Percentiles rank a stretch among this genome's conserved stretches.
Evolutionary conservation across 2,888 invertebrate species (phyloP).

Genomic region (Drosophila gaucha): DNA sequence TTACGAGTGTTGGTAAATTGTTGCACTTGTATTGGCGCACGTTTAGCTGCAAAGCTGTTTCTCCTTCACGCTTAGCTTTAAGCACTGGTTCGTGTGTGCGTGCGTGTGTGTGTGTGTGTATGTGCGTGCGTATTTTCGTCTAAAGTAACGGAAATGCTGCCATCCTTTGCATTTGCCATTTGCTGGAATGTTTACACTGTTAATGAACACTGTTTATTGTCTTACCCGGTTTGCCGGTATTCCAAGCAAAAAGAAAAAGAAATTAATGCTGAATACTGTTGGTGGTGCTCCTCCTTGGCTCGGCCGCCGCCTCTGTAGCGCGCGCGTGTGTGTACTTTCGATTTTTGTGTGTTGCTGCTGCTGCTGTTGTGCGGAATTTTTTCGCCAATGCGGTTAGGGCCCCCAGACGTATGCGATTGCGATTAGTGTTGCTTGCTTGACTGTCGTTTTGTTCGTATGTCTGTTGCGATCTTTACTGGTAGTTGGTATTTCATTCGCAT

Average conservation of each 20-base stretch:
- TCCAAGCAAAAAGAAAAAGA: conserved; percentile 2
- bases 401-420: conserved; percentile 43
- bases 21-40: conserved; percentile 10
- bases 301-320: conserved; percentile 22
- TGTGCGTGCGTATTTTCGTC: neutral
- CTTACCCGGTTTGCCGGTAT: conserved; percentile 50
- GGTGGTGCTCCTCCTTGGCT: conserved; percentile 17
- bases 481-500: conserved; percentile 23
- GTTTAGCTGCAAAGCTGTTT: conserved; percentile 22
- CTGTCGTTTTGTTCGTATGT: conserved; percentile 7
- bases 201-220: conserved; percentile 17
- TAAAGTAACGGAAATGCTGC: conserved; percentile 22
- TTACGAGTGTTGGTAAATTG: conserved; percentile 14
- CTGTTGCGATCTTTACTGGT: conserved; percentile 3
- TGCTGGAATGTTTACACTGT: conserved; percentile 26
- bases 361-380: conserved; percentile 55
- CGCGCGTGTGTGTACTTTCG: conserved; percentile 45
- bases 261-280: conserved; percentile 9
- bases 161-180: conserved; percentile 14
- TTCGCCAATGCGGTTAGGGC: conserved; percentile 63
- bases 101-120: conserved; percentile 1
- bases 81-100: neutral
- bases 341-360: conserved; percentile 41
- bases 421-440: conserved; percentile 17
- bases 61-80: conserved; percentile 20